Percentiles rank a stretch among this genome's conserved stretches.
Conservation (phyloP, 2,113 vertebrate species). For the Megaleporinus macrocephalus region DNA sequence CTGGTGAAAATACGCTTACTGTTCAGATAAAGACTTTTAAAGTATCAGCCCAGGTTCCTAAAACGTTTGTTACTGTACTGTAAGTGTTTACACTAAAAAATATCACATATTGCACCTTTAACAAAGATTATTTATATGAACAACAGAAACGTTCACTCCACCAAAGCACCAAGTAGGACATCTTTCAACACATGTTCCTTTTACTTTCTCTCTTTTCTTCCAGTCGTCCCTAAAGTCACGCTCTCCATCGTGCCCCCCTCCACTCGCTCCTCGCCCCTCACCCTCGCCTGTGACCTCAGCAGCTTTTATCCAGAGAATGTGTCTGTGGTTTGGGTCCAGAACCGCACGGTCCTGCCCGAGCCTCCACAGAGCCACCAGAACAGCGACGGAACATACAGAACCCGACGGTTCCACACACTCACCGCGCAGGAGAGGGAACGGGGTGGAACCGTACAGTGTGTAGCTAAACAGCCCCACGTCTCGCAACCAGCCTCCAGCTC, state of each 20-base stretch:
- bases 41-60: too few species aligned
- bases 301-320: conserved; percentile 75
- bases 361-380: conserved; percentile 54
- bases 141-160: too few species aligned
- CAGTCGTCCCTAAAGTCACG: conserved; percentile 67
- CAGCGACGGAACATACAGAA: conserved; percentile 69
- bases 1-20: too few species aligned
- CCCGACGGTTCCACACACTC: conserved; percentile 70
- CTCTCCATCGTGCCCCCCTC: conserved; percentile 62
- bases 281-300: conserved; percentile 76
- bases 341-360: conserved; percentile 65
- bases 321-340: conserved; percentile 75
- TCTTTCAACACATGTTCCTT: neutral
- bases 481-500: conserved; percentile 46
- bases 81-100: too few species aligned
- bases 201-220: neutral
- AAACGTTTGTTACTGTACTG: too few species aligned
- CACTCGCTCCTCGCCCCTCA: conserved; percentile 64
- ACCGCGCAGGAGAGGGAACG: conserved; percentile 60
- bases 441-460: conserved; percentile 71
- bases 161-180: too few species aligned
- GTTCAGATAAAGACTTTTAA: too few species aligned
- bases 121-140: too few species aligned
- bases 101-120: too few species aligned
- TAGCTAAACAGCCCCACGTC: conserved; percentile 66